Evolutionary conservation across 2,888 invertebrate species (phyloP).

Genomic region (Junonia oenone): DNA sequence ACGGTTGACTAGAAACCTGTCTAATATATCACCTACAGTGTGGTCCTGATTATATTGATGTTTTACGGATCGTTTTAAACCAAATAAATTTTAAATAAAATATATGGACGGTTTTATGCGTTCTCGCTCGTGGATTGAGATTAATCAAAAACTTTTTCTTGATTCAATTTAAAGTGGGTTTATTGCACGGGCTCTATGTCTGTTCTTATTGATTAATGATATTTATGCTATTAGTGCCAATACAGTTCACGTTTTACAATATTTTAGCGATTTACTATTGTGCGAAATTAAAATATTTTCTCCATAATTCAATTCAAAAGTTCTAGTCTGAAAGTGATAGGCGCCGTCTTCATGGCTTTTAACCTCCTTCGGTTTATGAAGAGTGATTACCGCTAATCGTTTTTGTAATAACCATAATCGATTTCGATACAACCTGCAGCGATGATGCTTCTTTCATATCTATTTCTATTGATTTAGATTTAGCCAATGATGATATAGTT

Average conservation of each 20-base stretch:
- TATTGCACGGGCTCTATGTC: conserved; percentile 1
- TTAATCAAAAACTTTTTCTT: not conserved
- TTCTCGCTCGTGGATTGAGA: not conserved
- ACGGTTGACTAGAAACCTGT: conserved; percentile 57
- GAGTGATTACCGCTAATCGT: not conserved
- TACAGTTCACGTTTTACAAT: not conserved
- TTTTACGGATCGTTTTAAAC: conserved; percentile 32
- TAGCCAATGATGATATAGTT: no score
- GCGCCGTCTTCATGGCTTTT: not conserved
- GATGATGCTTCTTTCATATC: not conserved
- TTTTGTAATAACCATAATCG: not conserved
- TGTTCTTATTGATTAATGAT: not conserved
- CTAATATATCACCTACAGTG: conserved; percentile 31
- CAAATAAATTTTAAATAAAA: conserved; percentile 5
- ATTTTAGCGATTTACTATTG: not conserved
- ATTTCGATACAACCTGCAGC: not conserved
- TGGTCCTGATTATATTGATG: conserved; percentile 36
- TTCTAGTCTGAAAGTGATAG: not conserved
- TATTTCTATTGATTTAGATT: no score
- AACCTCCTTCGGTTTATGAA: not conserved
- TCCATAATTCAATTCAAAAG: not conserved
- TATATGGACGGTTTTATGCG: conserved; percentile 2
- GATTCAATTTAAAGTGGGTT: not conserved
- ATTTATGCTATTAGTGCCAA: not conserved
- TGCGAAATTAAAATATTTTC: not conserved